A percentile compares a stretch with the other conserved stretches of the same genome.
These are phyloP conservation scores for Lithobates sylvaticus DNA, from an alignment of 2,797 vertebrate species.

Conservation along the genomic window DNA sequence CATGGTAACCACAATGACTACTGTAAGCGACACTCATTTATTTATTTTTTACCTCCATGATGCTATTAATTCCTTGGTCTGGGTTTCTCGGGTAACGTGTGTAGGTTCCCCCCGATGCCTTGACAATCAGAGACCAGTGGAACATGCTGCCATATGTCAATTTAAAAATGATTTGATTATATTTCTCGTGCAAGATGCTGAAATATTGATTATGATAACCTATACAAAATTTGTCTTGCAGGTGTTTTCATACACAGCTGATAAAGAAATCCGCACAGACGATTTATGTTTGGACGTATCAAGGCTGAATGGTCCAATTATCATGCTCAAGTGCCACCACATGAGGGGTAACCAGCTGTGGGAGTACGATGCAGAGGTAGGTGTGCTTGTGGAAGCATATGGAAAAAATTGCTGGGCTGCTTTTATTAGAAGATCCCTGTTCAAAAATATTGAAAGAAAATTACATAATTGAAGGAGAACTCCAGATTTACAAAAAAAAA, in stretches of 20 bases:
- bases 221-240: conserved; percentile 61
- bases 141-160: not conserved
- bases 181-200: not conserved
- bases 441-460: too few relatives aligned
- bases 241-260: conserved; percentile 98
- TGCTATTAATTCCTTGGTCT: not conserved
- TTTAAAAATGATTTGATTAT: not conserved
- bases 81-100: not conserved
- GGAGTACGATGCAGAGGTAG: conserved; percentile 96
- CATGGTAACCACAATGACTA: conserved; percentile 31
- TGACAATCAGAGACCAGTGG: too few relatives aligned
- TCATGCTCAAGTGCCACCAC: conserved; percentile 98
- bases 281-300: conserved; percentile 97
- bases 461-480: too few relatives aligned
- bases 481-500: too few relatives aligned
- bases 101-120: not conserved
- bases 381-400: not conserved
- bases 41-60: not conserved
- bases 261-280: conserved; percentile 97
- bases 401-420: too few relatives aligned
- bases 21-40: conserved; percentile 19
- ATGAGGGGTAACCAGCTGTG: conserved; percentile 99
- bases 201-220: not conserved
- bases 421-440: too few relatives aligned
- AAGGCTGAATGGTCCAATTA: conserved; percentile 92